Evolutionary conservation across 35 echinoderm and acorn worm species (phyloP).

Genomic region (Stichopus chloronotus): DNA sequence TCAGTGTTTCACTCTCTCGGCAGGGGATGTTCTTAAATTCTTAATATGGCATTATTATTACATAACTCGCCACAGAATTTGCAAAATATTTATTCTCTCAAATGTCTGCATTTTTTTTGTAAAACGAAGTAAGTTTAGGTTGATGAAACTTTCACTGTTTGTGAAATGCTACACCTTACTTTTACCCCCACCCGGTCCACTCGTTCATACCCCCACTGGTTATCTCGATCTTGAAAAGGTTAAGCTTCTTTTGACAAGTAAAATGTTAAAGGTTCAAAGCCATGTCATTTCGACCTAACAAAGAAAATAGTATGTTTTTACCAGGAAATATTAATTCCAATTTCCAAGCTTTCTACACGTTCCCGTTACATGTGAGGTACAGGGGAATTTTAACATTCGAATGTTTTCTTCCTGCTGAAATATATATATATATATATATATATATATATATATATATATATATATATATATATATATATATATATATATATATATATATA

Average conservation of each 20-base stretch:
- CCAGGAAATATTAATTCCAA: too few relatives aligned
- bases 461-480: too few relatives aligned
- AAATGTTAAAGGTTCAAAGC: not conserved
- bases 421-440: too few relatives aligned
- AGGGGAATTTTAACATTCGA: too few relatives aligned
- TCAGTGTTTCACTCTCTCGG: not conserved
- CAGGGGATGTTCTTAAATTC: not conserved
- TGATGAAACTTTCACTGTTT: not conserved
- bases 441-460: too few relatives aligned
- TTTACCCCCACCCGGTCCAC: not conserved
- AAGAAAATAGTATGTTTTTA: too few relatives aligned
- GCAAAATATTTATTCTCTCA: not conserved
- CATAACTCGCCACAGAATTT: not conserved
- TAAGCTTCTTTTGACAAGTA: not conserved
- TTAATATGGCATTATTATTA: not conserved
- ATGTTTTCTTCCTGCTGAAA: too few relatives aligned
- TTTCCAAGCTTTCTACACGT: too few relatives aligned
- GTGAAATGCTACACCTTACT: not conserved
- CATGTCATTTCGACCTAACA: too few relatives aligned
- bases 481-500: too few relatives aligned
- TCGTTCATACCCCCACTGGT: not conserved
- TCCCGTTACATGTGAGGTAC: too few relatives aligned
- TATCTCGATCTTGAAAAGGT: not conserved
- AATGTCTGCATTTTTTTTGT: not conserved
- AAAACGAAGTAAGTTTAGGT: not conserved